Base-by-base conservation (phyloP, 2,888 invertebrate species). In the Lithosia quadra region DNA sequence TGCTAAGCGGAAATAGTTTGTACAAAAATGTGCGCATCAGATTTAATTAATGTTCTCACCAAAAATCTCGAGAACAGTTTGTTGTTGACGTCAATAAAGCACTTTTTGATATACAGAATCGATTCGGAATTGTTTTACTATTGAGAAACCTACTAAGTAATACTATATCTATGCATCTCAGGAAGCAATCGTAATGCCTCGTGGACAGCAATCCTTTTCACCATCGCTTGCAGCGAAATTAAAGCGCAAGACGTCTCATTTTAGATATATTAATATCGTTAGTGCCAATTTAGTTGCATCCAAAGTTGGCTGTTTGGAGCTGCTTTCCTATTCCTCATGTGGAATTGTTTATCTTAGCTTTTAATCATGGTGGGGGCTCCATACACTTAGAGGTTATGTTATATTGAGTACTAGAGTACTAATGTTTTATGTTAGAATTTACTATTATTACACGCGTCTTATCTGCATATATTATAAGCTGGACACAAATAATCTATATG, bases 1-100 rank as follows among this genome's bases (percentile, higher is more conserved):
- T 68, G 21, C 61, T 58, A 49, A 67, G 63, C 49, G 49, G 49
- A 49, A n/a, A 49, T 49, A 49, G n/a, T 49, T 49, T n/a, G n/a
- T n/a, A 49, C 18, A 49, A 49, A 49, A n/a, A 9, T 9, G 49
- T n/a, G 49, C n/a, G 18, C 49, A 49, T 49, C 49, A 8, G 43
- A 43, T 49, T 43, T 43, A 43, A 5, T 43, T 18, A 7, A 43
- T 43, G 43, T 18, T n/a, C 49, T n/a, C 49, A 49, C 49, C n/a
- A n/a, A 49, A 49, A 49, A n/a, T n/a, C 18, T n/a, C 49, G 49
- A 49, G 1, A n/a, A 49, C n/a, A n/a, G 9, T n/a, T 8, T n/a
- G 49, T 15, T 18, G 18, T 49, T 39, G 39, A 39, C 1, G 36
- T 43, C 7, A 49, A n/a, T 5, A 43, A 1, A 0, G 1, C 28